Evolutionary conservation across 2,888 invertebrate species (phyloP).

Genomic region (Noctua pronuba): DNA sequence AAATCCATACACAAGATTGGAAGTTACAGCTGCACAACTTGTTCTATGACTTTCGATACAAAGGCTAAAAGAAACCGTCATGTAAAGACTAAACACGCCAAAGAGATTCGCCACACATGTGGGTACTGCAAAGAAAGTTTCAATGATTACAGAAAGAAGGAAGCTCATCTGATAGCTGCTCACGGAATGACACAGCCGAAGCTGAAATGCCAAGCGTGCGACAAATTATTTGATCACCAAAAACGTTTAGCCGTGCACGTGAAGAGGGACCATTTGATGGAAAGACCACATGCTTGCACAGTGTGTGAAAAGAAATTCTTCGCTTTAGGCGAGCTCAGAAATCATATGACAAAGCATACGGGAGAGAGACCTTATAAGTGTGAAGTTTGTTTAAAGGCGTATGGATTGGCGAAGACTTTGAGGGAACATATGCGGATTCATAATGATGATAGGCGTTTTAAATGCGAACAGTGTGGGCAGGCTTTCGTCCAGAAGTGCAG

Average conservation of each 20-base stretch:
- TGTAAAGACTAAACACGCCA: constrained; percentile 66
- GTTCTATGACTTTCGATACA: constrained; percentile 72
- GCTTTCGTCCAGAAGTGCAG: constrained; percentile 77
- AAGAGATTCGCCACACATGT: constrained; percentile 72
- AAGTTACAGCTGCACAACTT: constrained; percentile 68
- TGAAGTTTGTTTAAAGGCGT: constrained; percentile 77
- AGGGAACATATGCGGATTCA: constrained; percentile 75
- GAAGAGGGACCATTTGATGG: constrained; percentile 75
- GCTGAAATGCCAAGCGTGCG: constrained; percentile 84
- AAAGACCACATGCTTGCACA: constrained; percentile 61
- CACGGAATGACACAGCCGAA: constrained; percentile 73
- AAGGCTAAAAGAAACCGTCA: constrained; percentile 71
- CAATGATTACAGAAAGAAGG: constrained; percentile 80
- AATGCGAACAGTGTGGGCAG: constrained; percentile 69
- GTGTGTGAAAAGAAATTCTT: constrained; percentile 56
- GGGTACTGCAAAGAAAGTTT: constrained; percentile 78
- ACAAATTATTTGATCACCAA: constrained; percentile 84
- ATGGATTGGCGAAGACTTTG: constrained; percentile 68
- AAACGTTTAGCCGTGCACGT: constrained; percentile 85
- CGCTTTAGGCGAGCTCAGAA: constrained; percentile 74
- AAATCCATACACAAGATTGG: constrained; percentile 77
- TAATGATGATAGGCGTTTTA: constrained; percentile 69
- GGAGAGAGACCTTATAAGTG: constrained; percentile 77
- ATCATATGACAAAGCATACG: constrained; percentile 82
- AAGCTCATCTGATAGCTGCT: constrained; percentile 76